A percentile compares a stretch with the other conserved stretches of the same genome.
Conservation (phyloP, 2,888 invertebrate genomes). For the Drosophila mulleri region DNA sequence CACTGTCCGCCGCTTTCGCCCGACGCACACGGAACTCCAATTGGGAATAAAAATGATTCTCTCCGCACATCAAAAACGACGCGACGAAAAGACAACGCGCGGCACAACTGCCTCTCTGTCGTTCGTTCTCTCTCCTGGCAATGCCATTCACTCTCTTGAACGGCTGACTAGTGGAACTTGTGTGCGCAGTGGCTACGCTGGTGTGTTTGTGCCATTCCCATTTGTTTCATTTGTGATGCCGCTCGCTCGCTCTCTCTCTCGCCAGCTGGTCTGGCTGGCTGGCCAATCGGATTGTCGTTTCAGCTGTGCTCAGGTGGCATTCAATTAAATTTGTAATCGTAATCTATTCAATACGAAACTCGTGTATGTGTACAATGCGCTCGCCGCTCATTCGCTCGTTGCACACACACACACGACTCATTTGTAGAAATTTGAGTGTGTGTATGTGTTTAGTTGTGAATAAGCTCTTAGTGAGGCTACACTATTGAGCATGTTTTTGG, state of each 20-base stretch:
- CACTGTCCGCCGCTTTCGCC: slow-evolving; percentile 62
- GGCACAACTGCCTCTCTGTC: slow-evolving; percentile 7
- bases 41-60: slow-evolving; percentile 66
- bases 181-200: slow-evolving; percentile 7
- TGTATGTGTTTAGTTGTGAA: slow-evolving; percentile 7
- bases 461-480: slow-evolving; percentile 29
- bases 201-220: slow-evolving; percentile 38
- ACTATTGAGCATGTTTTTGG: slow-evolving; percentile 44
- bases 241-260: slow-evolving; percentile 22
- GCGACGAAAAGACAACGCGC: slow-evolving; percentile 40
- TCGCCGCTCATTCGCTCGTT: slow-evolving; percentile 65
- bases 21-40: slow-evolving; percentile 72
- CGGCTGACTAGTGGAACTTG: slow-evolving; percentile 38
- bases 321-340: slow-evolving; percentile 77
- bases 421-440: slow-evolving; percentile 2
- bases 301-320: slow-evolving; percentile 72
- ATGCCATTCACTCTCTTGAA: slow-evolving; percentile 8
- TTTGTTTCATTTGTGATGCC: slow-evolving; percentile 31
- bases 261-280: slow-evolving; percentile 39
- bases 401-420: slow-evolving; percentile 23
- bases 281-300: slow-evolving; percentile 78
- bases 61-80: slow-evolving; percentile 59
- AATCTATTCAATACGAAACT: slow-evolving; percentile 67
- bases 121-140: neutral
- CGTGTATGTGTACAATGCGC: slow-evolving; percentile 55